Evolutionary conservation across 1,140 invertebrate genomes (phyloP), one percentile per base, ranked within the genome.

Genomic region (Galleria mellonella): DNA sequence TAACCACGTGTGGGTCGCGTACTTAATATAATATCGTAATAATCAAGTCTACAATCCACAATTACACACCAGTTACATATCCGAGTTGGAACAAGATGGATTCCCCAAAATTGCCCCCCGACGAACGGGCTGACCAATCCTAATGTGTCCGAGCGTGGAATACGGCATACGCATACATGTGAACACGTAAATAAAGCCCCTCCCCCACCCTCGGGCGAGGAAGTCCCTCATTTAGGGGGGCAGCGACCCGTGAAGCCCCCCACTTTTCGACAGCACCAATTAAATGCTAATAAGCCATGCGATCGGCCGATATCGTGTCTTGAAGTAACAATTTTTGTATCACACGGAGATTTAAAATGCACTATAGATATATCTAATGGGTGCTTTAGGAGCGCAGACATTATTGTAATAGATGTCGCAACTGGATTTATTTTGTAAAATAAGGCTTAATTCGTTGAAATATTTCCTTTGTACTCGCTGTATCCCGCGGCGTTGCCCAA

Each of bases 221-320:
- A 83, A 79, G 73, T 76, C 55, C 58, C 73, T 69, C 64, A 68
- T 83, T 83, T 83, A 41, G 64, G 64, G 62, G 70, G 59, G 52
- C 75, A 78, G 29, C 78, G 75, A 78, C 70, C 78, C 78, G 57
- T 77, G 67, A 70, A 73, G 43, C 64, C 65, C 32, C 73, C 66
- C 68, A 67, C 73, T 67, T 71, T 73, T 70, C 60, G 66, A 65
- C 71, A 70, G 41, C 47, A 61, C 61, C 58, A 75, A 79, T 83
- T 83, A 83, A 76, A 83, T 83, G 78, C 73, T 79, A 83, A 83
- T 83, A 74, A 76, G 62, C 40, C 55, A 55, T 32, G 32, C 55
- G 65, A 67, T 72, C 61, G 55, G 35, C 55, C 31, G 64, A 72
- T 68, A 69, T 48, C 54, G 43, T 36, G 47, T 47, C 57, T 37